phyloP scores from a whole-genome alignment of 2,797 vertebrate species.

The Sebastes paucispinis region DNA sequence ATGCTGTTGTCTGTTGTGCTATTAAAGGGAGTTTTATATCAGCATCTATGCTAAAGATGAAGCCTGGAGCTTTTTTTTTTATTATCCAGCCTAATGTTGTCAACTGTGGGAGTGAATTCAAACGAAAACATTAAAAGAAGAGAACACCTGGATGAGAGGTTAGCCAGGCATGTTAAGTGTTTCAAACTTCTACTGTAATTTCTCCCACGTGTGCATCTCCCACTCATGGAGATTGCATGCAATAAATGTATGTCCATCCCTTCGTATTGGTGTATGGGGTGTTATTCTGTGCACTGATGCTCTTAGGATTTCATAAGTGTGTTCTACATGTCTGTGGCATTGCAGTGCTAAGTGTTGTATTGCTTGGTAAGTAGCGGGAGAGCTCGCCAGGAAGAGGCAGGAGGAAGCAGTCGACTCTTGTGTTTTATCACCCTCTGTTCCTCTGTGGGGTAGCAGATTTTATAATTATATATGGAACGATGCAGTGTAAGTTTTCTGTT shows the following conservation, averaged over 20 bases:
- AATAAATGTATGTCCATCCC: neutral
- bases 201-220: neutral
- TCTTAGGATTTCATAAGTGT: neutral
- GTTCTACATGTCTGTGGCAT: neutral
- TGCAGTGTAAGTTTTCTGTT: neutral
- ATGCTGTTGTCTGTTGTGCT: neutral
- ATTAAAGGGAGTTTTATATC: conserved; percentile 19
- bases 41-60: neutral
- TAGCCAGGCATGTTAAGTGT: neutral
- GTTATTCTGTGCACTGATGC: neutral
- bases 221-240: neutral
- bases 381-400: neutral
- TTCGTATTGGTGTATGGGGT: neutral
- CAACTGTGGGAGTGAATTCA: conserved; percentile 2
- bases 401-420: neutral
- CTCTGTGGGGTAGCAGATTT: neutral
- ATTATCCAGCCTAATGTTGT: conserved; percentile 15
- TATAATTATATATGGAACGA: neutral
- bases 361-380: neutral
- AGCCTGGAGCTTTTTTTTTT: neutral
- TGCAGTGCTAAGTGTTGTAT: neutral
- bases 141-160: neutral
- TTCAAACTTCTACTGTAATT: neutral
- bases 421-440: neutral
- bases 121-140: neutral